Conservation (phyloP, 1,140 invertebrate genomes). For the Procambarus clarkii region DNA sequence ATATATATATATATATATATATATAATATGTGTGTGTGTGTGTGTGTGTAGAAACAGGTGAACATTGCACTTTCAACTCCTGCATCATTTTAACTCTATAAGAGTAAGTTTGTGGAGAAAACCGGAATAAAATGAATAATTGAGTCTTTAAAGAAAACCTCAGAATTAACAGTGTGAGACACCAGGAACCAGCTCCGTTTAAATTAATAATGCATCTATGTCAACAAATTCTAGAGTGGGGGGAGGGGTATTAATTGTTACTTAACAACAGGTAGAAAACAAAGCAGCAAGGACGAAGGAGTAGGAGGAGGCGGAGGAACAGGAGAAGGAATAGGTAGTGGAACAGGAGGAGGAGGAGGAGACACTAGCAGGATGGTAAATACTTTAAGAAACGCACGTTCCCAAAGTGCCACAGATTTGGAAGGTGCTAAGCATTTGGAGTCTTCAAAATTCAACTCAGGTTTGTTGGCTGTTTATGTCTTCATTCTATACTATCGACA, state of each 20-base stretch:
- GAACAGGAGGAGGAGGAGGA: not conserved
- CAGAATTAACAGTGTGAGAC: not conserved
- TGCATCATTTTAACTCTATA: not conserved
- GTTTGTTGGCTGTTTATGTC: not conserved
- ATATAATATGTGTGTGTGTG: too few relatives aligned
- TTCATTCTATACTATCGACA: constrained; percentile 44
- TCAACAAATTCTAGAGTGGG: not conserved
- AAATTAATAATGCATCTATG: not conserved
- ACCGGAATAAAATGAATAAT: not conserved
- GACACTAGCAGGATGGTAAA: not conserved
- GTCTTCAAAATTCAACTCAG: constrained; percentile 10
- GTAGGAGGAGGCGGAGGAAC: not conserved
- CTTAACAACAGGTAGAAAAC: not conserved
- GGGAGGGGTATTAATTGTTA: not conserved
- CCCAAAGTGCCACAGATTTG: constrained; percentile 61
- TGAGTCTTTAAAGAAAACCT: not conserved
- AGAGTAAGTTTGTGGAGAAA: not conserved
- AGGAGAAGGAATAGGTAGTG: not conserved
- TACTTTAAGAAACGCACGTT: constrained; percentile 1
- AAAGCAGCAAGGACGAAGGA: not conserved
- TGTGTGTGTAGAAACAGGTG: not conserved
- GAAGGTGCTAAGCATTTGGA: constrained; percentile 64
- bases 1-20: not conserved
- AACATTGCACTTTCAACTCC: not conserved
- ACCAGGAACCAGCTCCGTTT: not conserved